Conservation (phyloP, 2,888 invertebrate genomes). For the Podabrus alpinus region DNA sequence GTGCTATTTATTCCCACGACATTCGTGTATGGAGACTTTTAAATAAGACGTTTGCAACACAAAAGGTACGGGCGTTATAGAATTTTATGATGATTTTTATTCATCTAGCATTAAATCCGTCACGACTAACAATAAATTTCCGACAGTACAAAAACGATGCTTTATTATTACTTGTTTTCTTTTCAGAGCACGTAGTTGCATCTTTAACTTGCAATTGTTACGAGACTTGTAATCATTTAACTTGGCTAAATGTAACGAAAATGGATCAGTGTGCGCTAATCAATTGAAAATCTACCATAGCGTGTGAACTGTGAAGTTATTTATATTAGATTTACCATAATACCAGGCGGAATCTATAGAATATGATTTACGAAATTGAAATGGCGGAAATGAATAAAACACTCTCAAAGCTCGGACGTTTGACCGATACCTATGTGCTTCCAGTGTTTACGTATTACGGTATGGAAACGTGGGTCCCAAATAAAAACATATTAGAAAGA, state of each 20-base stretch:
- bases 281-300: not conserved
- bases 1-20: conserved; percentile 27
- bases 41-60: conserved; percentile 22
- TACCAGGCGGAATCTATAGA: no score
- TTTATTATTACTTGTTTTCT: conserved; percentile 18
- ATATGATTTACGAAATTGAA: no score
- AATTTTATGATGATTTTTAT: conserved; percentile 26
- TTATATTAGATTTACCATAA: not conserved
- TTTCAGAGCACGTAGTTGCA: conserved; percentile 17
- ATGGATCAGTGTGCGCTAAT: not conserved
- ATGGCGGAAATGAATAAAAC: no score
- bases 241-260: not conserved
- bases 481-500: no score
- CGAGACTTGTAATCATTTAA: not conserved
- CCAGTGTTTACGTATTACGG: no score
- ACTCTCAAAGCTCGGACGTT: no score
- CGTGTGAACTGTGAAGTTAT: not conserved
- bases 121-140: conserved; percentile 27
- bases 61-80: conserved; percentile 26
- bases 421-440: no score
- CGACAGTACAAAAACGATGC: conserved; percentile 15
- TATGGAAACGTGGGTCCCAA: no score
- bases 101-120: conserved; percentile 25
- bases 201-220: conserved; percentile 2
- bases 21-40: conserved; percentile 23